A percentile compares a stretch with the other conserved stretches of the same genome.
These are phyloP conservation scores for Cryptocephalus primarius DNA, from an alignment of 2,888 invertebrate species.

Conservation along the genomic window DNA sequence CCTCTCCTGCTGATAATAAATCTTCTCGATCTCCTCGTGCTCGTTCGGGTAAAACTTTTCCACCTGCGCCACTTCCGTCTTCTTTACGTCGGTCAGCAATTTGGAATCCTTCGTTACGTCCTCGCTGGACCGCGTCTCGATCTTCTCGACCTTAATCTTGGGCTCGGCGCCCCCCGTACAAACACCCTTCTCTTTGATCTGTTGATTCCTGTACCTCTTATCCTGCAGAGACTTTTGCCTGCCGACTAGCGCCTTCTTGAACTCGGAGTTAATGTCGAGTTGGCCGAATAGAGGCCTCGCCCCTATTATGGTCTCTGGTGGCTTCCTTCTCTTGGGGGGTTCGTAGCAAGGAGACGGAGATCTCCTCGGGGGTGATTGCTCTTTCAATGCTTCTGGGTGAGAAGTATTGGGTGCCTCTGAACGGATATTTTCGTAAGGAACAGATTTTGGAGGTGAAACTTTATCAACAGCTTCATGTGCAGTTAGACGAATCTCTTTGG, in stretches of 20 bases:
- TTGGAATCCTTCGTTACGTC: constrained; percentile 16
- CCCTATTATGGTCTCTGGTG: constrained; percentile 33
- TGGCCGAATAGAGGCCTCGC: constrained; percentile 35
- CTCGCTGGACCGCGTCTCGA: constrained; percentile 15
- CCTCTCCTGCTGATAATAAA: constrained; percentile 30
- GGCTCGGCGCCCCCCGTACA: constrained; percentile 14
- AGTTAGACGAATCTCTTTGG: too few species aligned
- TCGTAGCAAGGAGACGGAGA: constrained; percentile 3
- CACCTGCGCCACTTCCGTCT: constrained; percentile 25
- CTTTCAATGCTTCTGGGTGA: constrained; percentile 11
- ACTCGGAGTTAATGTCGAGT: constrained; percentile 33
- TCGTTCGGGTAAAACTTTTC: constrained; percentile 25
- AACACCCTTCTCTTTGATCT: constrained; percentile 10
- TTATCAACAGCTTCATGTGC: too few species aligned
- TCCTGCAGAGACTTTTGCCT: constrained; percentile 26
- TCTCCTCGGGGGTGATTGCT: constrained; percentile 5
- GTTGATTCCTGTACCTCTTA: constrained; percentile 19
- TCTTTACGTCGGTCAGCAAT: constrained; percentile 20
- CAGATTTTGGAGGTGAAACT: too few species aligned
- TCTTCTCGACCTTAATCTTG: constrained; percentile 20
- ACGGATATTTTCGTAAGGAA: not conserved
- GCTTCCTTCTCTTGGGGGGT: constrained; percentile 29
- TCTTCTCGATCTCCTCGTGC: constrained; percentile 32
- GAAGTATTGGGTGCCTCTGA: not conserved
- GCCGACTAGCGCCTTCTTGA: constrained; percentile 31